Base-by-base conservation (phyloP, 2,113 vertebrate species). In the Lagopus muta region DNA sequence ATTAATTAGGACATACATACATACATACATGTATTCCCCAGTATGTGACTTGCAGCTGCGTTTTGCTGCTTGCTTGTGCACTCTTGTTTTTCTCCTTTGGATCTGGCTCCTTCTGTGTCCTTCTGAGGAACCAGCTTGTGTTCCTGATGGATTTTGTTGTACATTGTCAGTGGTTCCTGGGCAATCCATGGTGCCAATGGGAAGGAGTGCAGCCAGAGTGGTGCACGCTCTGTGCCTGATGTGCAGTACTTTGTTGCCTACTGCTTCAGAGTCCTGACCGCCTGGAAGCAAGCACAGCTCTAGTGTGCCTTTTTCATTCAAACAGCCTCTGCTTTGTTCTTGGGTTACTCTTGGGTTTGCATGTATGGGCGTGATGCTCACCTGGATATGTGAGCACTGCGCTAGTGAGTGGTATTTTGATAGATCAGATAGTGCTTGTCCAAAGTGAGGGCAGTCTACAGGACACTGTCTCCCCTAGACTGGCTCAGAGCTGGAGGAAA, bases 281-380 rank as follows among this genome's bases (percentile, higher is more conserved):
- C 50, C 50, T 28, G 9, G 36, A n/a, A 62, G 32, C 74, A 48
- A 65, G 3, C 36, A 0, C 24, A n/a, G 30, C 47, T 71, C 47
- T 40, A 6, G 15, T 55, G 92, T 74, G 11, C 38, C 21, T 88
- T 76, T 60, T 32, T 54, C 36, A 4, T 30, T 73, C 43, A 45
- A 34, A 30, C 20, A 52, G 38, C 27, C 43, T 91, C 64, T 64
- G 0, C 72, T 82, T 61, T 55, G 45, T 32, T 76, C 48, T 8
- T 73, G 25, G 38, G 32, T 71, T 25, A 2, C 17, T 55, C 18
- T 55, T 52, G 28, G 17, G 2, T 21, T 1, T 3, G 36, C 30
- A 77, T 2, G 0, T n/a, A 4, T 34, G 12, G 13, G 43, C 62
- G 34, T 8, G 12, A 6, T 1, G 3, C 25, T 88, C 42, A 8